Percentiles rank a stretch among this genome's conserved stretches.
phyloP scores from a whole-genome alignment of 1,140 invertebrate genomes.

The Pseudobourletiella spinata region DNA sequence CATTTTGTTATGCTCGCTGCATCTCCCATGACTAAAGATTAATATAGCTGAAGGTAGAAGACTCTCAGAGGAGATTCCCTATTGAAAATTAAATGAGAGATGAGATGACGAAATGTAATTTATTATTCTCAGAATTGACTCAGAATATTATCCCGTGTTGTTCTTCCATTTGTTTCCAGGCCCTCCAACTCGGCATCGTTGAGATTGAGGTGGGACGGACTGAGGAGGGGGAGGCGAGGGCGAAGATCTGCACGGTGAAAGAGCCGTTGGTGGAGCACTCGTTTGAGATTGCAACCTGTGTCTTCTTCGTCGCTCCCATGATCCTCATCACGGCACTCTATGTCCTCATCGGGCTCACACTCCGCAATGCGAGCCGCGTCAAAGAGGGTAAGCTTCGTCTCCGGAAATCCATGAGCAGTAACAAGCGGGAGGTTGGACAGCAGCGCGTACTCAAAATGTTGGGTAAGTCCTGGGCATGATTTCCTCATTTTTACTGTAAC shows the following conservation, averaged over 20 bases:
- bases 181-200: constrained; percentile 43
- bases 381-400: constrained; percentile 34
- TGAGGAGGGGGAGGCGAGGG: background rate
- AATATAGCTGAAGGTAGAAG: too few relatives aligned
- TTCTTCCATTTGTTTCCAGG: constrained; percentile 45
- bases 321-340: constrained; percentile 74
- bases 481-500: background rate
- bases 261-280: constrained; percentile 31
- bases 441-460: constrained; percentile 36
- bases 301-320: constrained; percentile 81
- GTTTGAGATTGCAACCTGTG: constrained; percentile 71
- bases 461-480: constrained; percentile 32
- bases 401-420: constrained; percentile 32
- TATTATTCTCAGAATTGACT: too few relatives aligned
- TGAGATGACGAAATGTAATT: background rate
- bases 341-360: constrained; percentile 65
- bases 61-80: too few relatives aligned
- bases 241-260: constrained; percentile 27
- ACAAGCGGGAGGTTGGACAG: constrained; percentile 34
- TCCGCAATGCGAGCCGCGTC: constrained; percentile 45
- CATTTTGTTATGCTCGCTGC: too few relatives aligned
- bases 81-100: too few relatives aligned
- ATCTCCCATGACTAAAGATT: too few relatives aligned
- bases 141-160: too few relatives aligned
- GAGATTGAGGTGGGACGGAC: constrained; percentile 10